These are phyloP conservation scores for Pardalotus punctatus DNA, from an alignment of 2,113 vertebrate genomes.

Conservation along the genomic window DNA sequence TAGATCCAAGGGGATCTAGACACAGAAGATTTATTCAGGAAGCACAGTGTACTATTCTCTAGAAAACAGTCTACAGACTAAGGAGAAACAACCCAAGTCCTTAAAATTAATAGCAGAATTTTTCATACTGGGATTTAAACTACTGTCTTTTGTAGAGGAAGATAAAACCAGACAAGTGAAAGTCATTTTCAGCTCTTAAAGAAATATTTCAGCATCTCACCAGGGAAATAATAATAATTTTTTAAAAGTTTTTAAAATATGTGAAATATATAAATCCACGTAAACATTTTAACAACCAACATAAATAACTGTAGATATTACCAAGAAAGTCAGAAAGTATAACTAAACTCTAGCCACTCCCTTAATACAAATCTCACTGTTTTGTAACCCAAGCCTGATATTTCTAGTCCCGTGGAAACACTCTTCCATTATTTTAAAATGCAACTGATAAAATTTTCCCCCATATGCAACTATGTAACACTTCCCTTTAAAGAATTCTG, in stretches of 20 bases:
- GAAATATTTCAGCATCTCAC: neutral
- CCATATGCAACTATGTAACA: neutral
- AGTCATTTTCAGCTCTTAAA: neutral
- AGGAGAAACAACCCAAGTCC: neutral
- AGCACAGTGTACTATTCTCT: neutral
- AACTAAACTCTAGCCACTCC: neutral
- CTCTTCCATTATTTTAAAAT: neutral
- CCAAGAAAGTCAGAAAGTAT: neutral
- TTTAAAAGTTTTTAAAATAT: neutral
- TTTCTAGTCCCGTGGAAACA: neutral
- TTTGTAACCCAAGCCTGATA: neutral
- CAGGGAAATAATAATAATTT: neutral
- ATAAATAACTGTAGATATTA: neutral
- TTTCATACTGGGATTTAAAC: neutral
- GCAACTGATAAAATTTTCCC: neutral
- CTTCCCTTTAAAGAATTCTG: neutral
- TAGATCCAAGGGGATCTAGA: neutral
- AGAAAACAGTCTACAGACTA: neutral
- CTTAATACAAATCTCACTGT: neutral
- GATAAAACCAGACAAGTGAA: neutral
- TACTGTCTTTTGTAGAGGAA: neutral
- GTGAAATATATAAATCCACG: neutral
- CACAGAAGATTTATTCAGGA: accelerated
- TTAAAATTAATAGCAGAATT: neutral
- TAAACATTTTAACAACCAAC: neutral